Evolutionary conservation across 2,888 invertebrate species (phyloP), one percentile per base, ranked within the genome.

Genomic region (Coremacera marginata): DNA sequence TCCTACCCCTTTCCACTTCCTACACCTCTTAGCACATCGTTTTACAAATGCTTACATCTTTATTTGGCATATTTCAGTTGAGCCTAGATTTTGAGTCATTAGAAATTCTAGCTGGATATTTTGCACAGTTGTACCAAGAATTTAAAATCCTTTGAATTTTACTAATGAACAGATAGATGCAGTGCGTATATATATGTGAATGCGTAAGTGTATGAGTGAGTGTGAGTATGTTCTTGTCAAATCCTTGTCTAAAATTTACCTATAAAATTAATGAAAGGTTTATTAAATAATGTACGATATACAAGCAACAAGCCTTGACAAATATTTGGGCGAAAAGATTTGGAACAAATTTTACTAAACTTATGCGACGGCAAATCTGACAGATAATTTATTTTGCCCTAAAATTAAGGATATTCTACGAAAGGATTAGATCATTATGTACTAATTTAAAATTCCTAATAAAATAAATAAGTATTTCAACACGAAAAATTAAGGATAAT

Each of bases 191-290:
- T 19, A 31, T 63, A 1, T 16, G 16, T 16, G 27, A 27, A 5
- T 27, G 27, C 3, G 63, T 31, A 16, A 27, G 31, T 7, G 63
- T 25, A 5, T 25, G 31, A 1, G 27, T 16, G 5, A 67, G 34
- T 22, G 52, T 16, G 9, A 31, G 52, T 57, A 79, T 84, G 82
- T 84, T 83, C 82, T 83, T 77, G 79, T 80, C 37, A 81, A 82
- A 14, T 25, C 25, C 11, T 16, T 62, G 25, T 62, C 16, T 62
- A 62, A 25, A 51, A 22, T 34, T n/a, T 25, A 63, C 44, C 83
- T 84, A 82, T 82, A 80, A 84, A 85, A 85, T 84, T 85, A 85
- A 85, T 85, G 84, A 84, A 83, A 78, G 84, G 81, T 81, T 83
- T 84, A 85, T 85, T 84, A 83, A 84, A 84, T 84, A 84, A 76